These are phyloP conservation scores for Siniperca knerii DNA, from an alignment of 2,113 vertebrate genomes.

Conservation along the genomic window DNA sequence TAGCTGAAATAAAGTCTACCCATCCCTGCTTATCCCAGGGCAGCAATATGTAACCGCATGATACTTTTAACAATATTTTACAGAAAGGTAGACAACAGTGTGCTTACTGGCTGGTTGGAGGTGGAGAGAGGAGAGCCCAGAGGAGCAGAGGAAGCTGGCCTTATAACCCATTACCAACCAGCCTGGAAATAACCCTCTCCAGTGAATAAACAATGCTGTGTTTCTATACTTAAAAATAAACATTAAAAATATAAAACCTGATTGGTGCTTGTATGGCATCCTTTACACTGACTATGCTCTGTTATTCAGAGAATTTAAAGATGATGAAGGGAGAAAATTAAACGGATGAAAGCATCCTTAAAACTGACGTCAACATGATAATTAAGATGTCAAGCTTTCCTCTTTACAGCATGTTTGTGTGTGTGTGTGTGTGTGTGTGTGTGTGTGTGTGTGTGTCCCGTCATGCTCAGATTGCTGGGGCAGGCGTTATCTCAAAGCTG, in stretches of 20 bases:
- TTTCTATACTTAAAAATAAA: background rate
- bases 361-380: slow-evolving; percentile 23
- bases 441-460: background rate
- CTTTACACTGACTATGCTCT: background rate
- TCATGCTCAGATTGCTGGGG: slow-evolving; percentile 17
- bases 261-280: background rate
- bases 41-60: background rate
- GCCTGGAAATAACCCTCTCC: background rate
- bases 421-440: background rate
- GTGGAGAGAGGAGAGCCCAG: background rate
- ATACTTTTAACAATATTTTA: background rate
- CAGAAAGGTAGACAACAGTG: background rate
- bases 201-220: background rate
- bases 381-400: slow-evolving; percentile 35
- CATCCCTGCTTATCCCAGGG: background rate
- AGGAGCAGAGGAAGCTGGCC: background rate
- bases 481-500: slow-evolving; percentile 46
- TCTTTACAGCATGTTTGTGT: background rate
- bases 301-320: background rate
- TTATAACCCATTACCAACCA: background rate
- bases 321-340: background rate
- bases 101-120: background rate
- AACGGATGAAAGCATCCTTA: slow-evolving; percentile 7
- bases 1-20: background rate
- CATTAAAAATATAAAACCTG: background rate